phyloP scores from a whole-genome alignment of 2,113 vertebrate species.

The Rhegmatorhina hoffmannsi region DNA sequence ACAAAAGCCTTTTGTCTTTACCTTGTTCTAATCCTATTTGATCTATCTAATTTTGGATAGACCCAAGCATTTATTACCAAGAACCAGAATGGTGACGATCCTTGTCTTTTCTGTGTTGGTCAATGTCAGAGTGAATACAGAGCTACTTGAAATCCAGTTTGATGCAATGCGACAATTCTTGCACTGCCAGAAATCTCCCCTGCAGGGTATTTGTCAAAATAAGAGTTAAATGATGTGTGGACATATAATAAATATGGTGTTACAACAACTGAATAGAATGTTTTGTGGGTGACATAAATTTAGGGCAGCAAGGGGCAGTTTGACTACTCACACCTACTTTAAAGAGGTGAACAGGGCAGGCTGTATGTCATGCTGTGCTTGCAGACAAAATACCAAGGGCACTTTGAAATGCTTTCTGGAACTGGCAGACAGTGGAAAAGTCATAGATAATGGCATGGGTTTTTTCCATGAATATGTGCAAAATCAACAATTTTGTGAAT shows the following conservation, averaged over 20 bases:
- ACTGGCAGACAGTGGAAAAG: not conserved
- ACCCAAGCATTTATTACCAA: not conserved
- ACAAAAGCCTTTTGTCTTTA: not conserved
- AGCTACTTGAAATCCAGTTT: not conserved
- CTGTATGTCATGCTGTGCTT: not conserved
- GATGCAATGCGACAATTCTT: not conserved
- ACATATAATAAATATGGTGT: not conserved
- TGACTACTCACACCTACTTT: not conserved
- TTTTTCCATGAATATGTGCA: no score
- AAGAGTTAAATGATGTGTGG: not conserved
- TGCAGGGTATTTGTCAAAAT: not conserved
- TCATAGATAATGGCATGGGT: not conserved
- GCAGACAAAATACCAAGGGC: not conserved
- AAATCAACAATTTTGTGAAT: not conserved
- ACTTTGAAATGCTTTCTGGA: not conserved
- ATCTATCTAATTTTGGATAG: not conserved
- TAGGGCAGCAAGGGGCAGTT: not conserved
- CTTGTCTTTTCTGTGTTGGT: not conserved
- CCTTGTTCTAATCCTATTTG: not conserved
- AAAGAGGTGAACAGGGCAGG: not conserved
- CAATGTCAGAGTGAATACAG: not conserved
- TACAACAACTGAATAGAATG: not conserved
- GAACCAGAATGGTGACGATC: not conserved
- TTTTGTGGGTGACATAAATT: not conserved
- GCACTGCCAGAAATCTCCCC: not conserved